A percentile compares a stretch with the other conserved stretches of the same genome.
These are phyloP conservation scores for Drosophila monieri DNA, from an alignment of 2,888 invertebrate genomes.

Conservation along the genomic window DNA sequence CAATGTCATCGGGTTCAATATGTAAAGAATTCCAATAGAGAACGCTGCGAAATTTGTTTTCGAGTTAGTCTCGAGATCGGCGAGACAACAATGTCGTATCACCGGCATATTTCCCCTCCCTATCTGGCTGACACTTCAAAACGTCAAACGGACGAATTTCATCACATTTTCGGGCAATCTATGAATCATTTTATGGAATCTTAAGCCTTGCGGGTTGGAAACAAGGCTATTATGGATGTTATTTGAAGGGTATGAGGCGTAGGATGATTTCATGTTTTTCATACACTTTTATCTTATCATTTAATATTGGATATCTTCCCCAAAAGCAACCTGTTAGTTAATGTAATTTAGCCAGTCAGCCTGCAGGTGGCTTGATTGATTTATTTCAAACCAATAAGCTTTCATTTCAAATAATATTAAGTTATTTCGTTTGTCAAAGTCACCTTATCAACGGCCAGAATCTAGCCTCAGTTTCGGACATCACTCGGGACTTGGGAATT, in stretches of 20 bases:
- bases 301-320: background rate
- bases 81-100: slow-evolving; percentile 25
- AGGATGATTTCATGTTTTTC: slow-evolving; percentile 18
- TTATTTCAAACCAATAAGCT: slow-evolving; percentile 19
- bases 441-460: slow-evolving; percentile 17
- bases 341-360: slow-evolving; percentile 3
- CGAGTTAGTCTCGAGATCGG: slow-evolving; percentile 1
- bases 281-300: slow-evolving; percentile 23
- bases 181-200: slow-evolving; percentile 23
- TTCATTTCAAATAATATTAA: slow-evolving; percentile 2
- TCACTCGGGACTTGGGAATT: slow-evolving; percentile 24
- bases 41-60: background rate
- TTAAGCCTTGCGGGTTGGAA: background rate
- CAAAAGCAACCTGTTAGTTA: background rate
- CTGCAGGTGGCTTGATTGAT: slow-evolving; percentile 16
- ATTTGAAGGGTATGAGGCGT: slow-evolving; percentile 7
- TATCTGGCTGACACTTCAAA: slow-evolving; percentile 11
- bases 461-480: slow-evolving; percentile 4
- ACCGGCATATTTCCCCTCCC: slow-evolving; percentile 11
- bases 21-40: slow-evolving; percentile 14
- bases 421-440: slow-evolving; percentile 32
- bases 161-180: slow-evolving; percentile 21
- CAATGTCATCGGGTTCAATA: slow-evolving; percentile 43
- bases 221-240: slow-evolving; percentile 21
- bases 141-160: slow-evolving; percentile 30